A percentile compares a stretch with the other conserved stretches of the same genome.
These are phyloP conservation scores for Burhinus oedicnemus DNA, from an alignment of 2,113 vertebrate genomes.

Conservation along the genomic window DNA sequence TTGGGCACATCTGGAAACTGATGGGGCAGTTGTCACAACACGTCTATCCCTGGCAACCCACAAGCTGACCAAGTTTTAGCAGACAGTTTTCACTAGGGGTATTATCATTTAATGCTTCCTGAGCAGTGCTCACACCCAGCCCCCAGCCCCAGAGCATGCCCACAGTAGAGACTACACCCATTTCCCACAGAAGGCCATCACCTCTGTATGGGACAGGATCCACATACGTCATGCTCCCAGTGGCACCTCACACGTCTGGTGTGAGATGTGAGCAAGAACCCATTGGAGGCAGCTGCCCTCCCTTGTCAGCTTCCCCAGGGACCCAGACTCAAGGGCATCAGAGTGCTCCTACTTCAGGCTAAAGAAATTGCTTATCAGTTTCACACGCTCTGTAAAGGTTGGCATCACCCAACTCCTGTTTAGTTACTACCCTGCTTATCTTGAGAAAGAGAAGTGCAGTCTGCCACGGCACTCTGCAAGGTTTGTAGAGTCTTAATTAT, in stretches of 20 bases:
- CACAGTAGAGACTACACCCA: not conserved
- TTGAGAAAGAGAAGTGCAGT: not conserved
- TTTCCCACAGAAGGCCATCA: not conserved
- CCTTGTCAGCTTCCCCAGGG: not conserved
- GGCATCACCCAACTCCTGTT: not conserved
- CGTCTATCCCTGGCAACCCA: not conserved
- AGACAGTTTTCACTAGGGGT: not conserved
- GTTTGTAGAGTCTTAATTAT: not conserved
- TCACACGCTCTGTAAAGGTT: not conserved
- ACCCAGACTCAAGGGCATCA: not conserved
- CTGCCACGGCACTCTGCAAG: not conserved
- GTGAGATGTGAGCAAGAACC: not conserved
- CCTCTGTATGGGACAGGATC: not conserved
- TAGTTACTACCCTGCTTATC: not conserved
- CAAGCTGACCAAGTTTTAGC: not conserved
- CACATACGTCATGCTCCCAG: too few relatives aligned
- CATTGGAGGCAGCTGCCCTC: not conserved
- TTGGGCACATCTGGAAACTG: not conserved
- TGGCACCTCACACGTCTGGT: not conserved
- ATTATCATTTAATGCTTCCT: not conserved
- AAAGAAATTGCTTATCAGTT: not conserved
- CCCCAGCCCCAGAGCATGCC: not conserved
- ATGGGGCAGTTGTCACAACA: not conserved
- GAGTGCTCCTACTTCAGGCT: not conserved
- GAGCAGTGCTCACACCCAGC: not conserved